A percentile compares a stretch with the other conserved stretches of the same genome.
Conservation (phyloP, 92 coral and sea anemone species). For the Epizoanthus scotinus region DNA sequence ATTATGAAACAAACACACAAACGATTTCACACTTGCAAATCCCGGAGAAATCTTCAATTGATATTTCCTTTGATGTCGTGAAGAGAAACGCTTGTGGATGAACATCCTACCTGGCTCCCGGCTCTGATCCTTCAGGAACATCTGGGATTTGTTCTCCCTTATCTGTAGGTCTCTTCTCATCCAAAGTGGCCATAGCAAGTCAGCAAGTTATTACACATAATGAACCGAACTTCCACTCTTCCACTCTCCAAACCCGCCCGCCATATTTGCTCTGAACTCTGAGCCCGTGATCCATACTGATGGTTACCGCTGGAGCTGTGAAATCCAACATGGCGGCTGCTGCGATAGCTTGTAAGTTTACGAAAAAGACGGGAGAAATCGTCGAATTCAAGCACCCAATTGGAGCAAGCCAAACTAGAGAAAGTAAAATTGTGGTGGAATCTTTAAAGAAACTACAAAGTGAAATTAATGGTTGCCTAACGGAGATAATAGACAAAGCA, state of each 20-base stretch:
- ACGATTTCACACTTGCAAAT: neutral
- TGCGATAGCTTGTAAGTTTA: neutral
- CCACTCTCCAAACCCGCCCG: constrained; percentile 26
- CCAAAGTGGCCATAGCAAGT: constrained; percentile 36
- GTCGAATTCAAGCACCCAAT: constrained; percentile 25
- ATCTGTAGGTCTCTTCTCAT: constrained; percentile 21
- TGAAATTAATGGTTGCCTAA: constrained; percentile 10
- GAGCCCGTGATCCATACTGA: constrained; percentile 30
- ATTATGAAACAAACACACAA: too few species aligned
- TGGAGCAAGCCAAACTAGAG: constrained; percentile 10
- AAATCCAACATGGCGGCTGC: constrained; percentile 7
- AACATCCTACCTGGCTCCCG: constrained; percentile 36
- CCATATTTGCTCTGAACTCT: constrained; percentile 26
- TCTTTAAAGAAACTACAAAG: constrained; percentile 11
- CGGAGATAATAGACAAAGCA: constrained; percentile 23
- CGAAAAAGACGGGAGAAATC: constrained; percentile 21
- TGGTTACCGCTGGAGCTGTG: constrained; percentile 17
- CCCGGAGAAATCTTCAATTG: neutral
- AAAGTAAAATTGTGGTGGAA: constrained; percentile 13
- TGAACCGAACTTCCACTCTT: neutral
- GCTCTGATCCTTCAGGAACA: constrained; percentile 43
- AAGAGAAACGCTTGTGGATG: neutral
- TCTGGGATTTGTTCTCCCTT: constrained; percentile 43
- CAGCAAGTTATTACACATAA: constrained; percentile 2
- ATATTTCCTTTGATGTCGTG: too few species aligned